Percentiles rank a stretch among this genome's conserved stretches.
phyloP scores from a whole-genome alignment of 2,888 invertebrate genomes.

The Philereme vetulata region DNA sequence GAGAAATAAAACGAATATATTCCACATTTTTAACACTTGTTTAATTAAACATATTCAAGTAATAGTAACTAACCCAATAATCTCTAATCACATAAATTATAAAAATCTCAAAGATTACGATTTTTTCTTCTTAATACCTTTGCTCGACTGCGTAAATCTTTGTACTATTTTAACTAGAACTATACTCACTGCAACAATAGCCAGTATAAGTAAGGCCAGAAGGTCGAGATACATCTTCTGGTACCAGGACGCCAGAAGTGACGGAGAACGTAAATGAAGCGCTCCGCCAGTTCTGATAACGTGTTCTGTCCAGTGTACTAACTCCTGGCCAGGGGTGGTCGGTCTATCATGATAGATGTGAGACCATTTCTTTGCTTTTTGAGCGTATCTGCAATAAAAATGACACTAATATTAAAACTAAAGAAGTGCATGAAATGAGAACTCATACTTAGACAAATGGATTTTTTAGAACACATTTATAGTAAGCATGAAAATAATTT shows the following conservation, averaged over 20 bases:
- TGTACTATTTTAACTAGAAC: slow-evolving; percentile 16
- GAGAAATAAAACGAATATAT: too few relatives aligned
- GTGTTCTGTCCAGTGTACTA: slow-evolving; percentile 47
- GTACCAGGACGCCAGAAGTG: slow-evolving; percentile 43
- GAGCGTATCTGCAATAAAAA: slow-evolving; percentile 32
- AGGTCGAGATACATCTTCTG: slow-evolving; percentile 46
- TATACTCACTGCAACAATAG: slow-evolving; percentile 6
- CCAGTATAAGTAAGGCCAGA: slow-evolving; percentile 25
- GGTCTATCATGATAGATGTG: slow-evolving; percentile 48
- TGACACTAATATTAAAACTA: neutral
- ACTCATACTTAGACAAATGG: too few relatives aligned
- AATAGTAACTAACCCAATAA: too few relatives aligned
- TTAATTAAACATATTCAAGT: too few relatives aligned
- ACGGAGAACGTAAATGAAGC: slow-evolving; percentile 44
- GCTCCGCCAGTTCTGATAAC: slow-evolving; percentile 42
- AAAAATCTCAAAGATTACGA: neutral
- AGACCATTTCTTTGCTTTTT: slow-evolving; percentile 44
- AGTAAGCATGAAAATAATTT: too few relatives aligned
- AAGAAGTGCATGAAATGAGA: neutral
- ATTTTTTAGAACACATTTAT: too few relatives aligned
- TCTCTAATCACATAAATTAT: neutral
- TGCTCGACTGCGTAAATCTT: slow-evolving; percentile 8
- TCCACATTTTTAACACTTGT: too few relatives aligned
- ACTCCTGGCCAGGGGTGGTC: slow-evolving; percentile 37
- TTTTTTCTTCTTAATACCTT: slow-evolving; percentile 22